Percentiles rank a stretch among this genome's conserved stretches.
Conservation (phyloP, 2,797 vertebrate genomes). For the Ptychobarbus kaznakovi region DNA sequence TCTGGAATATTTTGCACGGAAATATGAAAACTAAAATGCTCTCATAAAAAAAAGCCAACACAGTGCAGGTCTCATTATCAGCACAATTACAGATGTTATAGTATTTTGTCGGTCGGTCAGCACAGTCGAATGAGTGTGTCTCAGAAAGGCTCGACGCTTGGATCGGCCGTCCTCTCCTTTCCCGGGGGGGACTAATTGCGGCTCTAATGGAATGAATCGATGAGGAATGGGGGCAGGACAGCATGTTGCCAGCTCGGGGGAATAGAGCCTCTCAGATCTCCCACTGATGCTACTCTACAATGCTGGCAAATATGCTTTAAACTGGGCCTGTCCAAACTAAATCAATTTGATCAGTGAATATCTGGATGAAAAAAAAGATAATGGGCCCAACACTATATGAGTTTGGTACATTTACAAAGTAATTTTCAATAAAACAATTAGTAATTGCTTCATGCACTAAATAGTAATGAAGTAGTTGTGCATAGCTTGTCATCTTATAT, state of each 20-base stretch:
- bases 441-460: slow-evolving; percentile 1
- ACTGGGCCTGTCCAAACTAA: slow-evolving; percentile 25
- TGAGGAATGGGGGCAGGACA: slow-evolving; percentile 62
- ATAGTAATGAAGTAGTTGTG: neutral
- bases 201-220: slow-evolving; percentile 63
- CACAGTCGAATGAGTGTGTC: slow-evolving; percentile 22
- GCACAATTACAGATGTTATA: slow-evolving; percentile 46
- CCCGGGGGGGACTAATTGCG: slow-evolving; percentile 59
- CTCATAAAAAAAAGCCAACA: neutral
- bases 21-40: slow-evolving; percentile 11
- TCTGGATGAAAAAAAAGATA: neutral
- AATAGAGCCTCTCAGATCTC: slow-evolving; percentile 47
- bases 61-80: slow-evolving; percentile 38
- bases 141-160: slow-evolving; percentile 4
- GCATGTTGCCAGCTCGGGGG: slow-evolving; percentile 45
- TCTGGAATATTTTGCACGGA: slow-evolving; percentile 26
- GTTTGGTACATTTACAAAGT: neutral
- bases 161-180: slow-evolving; percentile 36
- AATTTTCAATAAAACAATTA: slow-evolving; percentile 9
- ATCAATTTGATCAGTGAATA: neutral
- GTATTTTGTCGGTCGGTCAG: slow-evolving; percentile 49
- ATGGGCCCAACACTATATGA: neutral
- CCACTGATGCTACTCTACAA: slow-evolving; percentile 27
- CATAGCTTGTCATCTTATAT: neutral
- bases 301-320: slow-evolving; percentile 52